Conservation (phyloP, 2,113 vertebrate genomes). For the Gavia stellata region DNA sequence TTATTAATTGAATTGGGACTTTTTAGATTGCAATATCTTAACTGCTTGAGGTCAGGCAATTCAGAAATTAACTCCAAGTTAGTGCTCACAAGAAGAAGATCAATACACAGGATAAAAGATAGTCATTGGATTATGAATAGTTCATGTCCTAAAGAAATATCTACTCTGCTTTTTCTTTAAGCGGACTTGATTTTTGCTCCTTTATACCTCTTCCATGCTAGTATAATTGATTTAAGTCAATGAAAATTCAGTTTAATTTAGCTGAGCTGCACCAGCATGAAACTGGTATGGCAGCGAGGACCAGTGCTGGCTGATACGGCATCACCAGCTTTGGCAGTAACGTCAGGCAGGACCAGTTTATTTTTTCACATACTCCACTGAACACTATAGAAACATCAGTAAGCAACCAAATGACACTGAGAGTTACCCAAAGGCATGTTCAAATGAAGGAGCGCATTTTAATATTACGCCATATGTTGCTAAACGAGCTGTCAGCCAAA, state of each 20-base stretch:
- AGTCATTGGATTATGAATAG: not conserved
- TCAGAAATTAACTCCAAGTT: constrained; percentile 1
- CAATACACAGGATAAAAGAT: not conserved
- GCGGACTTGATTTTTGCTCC: not conserved
- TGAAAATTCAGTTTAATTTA: not conserved
- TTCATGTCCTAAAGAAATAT: not conserved
- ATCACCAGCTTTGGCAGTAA: not conserved
- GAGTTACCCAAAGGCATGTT: not conserved
- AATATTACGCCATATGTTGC: not conserved
- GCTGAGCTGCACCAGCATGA: not conserved
- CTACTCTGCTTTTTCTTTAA: not conserved
- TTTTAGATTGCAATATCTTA: not conserved
- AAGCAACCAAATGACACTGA: not conserved
- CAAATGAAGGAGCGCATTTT: not conserved
- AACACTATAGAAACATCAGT: not conserved
- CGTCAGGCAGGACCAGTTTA: not conserved
- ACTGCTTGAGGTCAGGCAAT: not conserved
- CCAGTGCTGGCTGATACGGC: fast-evolving
- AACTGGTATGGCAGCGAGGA: not conserved
- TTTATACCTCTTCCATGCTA: not conserved
- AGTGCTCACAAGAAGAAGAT: constrained; percentile 5
- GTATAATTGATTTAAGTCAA: not conserved
- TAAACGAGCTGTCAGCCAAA: not conserved
- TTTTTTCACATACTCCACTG: not conserved
- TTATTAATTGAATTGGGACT: constrained; percentile 2